phyloP scores from a whole-genome alignment of 2,797 vertebrate species.

The Lophius americanus region DNA sequence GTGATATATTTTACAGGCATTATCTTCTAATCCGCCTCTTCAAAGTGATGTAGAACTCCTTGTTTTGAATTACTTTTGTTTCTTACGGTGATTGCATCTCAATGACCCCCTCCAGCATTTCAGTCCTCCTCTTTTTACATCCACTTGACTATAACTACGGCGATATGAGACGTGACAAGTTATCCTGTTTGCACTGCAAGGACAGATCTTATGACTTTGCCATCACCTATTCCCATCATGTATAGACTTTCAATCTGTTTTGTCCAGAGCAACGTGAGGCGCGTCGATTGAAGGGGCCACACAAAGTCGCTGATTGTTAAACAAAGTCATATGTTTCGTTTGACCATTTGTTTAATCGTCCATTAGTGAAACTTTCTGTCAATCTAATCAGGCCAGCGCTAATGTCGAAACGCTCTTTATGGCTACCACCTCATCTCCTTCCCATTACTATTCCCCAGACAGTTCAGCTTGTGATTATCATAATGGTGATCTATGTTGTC shows the following conservation, averaged over 20 bases:
- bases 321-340: constrained; percentile 72
- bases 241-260: constrained; percentile 6
- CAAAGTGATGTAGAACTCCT: constrained; percentile 54
- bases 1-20: constrained; percentile 76
- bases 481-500: constrained; percentile 80
- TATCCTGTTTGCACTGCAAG: constrained; percentile 3
- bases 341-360: constrained; percentile 78
- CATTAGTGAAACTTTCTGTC: constrained; percentile 77
- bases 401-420: constrained; percentile 75
- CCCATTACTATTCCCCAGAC: constrained; percentile 79
- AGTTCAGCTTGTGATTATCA: constrained; percentile 71
- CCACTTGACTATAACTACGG: constrained; percentile 27
- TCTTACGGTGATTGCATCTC: constrained; percentile 48
- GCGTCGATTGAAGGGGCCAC: constrained; percentile 48
- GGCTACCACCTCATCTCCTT: constrained; percentile 76
- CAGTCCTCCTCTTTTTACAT: constrained; percentile 25
- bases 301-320: constrained; percentile 58
- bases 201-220: constrained; percentile 10
- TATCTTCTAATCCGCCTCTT: constrained; percentile 66
- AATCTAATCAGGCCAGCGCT: constrained; percentile 71
- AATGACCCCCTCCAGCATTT: constrained; percentile 38
- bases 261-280: constrained; percentile 21
- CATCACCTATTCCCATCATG: constrained; percentile 26
- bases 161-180: constrained; percentile 23
- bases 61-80: constrained; percentile 58